Percentiles rank a stretch among this genome's conserved stretches.
Evolutionary conservation across 2,113 vertebrate genomes (phyloP).

Genomic region (Hassar affinis): DNA sequence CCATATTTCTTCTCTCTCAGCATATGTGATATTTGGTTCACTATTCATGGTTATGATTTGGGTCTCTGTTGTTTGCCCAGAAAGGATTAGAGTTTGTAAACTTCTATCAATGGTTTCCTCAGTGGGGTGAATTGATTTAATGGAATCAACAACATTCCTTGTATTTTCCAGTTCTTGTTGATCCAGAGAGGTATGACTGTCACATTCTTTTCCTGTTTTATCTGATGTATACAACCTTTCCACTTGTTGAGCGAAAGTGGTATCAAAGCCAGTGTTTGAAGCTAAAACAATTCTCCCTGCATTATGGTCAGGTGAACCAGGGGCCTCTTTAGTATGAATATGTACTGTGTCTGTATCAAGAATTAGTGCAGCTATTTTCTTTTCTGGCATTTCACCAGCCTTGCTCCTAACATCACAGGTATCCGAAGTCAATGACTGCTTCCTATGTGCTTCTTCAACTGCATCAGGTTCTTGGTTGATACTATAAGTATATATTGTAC

Average conservation of each 20-base stretch:
- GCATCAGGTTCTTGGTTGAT: background rate
- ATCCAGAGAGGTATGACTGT: background rate
- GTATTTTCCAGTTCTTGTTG: background rate
- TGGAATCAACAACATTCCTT: background rate
- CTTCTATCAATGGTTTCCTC: background rate
- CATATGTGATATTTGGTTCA: slow-evolving; percentile 12
- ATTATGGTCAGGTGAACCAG: slow-evolving; percentile 3
- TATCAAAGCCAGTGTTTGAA: slow-evolving; percentile 13
- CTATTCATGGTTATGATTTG: slow-evolving; percentile 18
- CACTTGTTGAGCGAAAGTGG: background rate
- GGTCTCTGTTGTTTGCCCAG: background rate
- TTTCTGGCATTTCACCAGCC: slow-evolving; percentile 21
- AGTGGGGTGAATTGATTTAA: slow-evolving; percentile 1
- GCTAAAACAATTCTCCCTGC: background rate
- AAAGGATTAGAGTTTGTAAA: background rate
- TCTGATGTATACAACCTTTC: background rate
- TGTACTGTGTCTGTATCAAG: slow-evolving; percentile 47
- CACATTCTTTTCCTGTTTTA: background rate
- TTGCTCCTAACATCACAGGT: background rate
- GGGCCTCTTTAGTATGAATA: slow-evolving; percentile 25
- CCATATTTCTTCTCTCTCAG: background rate
- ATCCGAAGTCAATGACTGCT: background rate
- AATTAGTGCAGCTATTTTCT: slow-evolving; percentile 51
- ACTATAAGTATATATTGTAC: background rate
- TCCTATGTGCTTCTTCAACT: background rate